A percentile compares a stretch with the other conserved stretches of the same genome.
Evolutionary conservation across 2,797 vertebrate species (phyloP).

Genomic region (Labeo calbasu): DNA sequence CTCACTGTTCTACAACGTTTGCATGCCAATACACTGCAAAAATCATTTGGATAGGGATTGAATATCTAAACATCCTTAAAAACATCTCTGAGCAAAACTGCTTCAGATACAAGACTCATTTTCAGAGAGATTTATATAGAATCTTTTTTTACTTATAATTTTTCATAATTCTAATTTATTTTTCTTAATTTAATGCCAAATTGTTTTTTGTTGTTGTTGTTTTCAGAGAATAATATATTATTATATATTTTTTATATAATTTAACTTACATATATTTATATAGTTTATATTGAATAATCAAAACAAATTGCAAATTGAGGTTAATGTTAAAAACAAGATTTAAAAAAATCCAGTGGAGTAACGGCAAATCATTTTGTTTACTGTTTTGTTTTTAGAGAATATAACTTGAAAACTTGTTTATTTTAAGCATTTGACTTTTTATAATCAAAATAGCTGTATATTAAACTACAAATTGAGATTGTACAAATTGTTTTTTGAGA

Average conservation of each 20-base stretch:
- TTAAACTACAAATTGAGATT: too few relatives aligned
- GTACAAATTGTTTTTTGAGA: too few relatives aligned
- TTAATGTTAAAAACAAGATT: background rate
- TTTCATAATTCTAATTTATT: background rate
- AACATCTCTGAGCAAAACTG: background rate
- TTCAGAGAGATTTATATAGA: background rate
- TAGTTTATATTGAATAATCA: background rate
- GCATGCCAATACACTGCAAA: background rate
- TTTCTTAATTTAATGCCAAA: background rate
- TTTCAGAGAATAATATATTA: too few relatives aligned
- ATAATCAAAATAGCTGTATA: too few relatives aligned
- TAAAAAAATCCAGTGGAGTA: background rate
- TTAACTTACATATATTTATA: background rate
- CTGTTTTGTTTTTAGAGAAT: too few relatives aligned
- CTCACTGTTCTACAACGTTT: background rate
- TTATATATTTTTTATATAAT: too few relatives aligned
- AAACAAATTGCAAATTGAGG: background rate
- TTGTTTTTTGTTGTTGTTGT: too few relatives aligned
- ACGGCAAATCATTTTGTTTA: background rate
- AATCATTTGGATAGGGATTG: background rate
- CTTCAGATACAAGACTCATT: background rate
- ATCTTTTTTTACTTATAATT: background rate
- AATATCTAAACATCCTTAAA: background rate
- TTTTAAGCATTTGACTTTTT: too few relatives aligned
- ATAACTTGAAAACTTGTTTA: too few relatives aligned